These are phyloP conservation scores for Brachionus plicatilis DNA, from an alignment of 1,140 invertebrate species.

Conservation along the genomic window DNA sequence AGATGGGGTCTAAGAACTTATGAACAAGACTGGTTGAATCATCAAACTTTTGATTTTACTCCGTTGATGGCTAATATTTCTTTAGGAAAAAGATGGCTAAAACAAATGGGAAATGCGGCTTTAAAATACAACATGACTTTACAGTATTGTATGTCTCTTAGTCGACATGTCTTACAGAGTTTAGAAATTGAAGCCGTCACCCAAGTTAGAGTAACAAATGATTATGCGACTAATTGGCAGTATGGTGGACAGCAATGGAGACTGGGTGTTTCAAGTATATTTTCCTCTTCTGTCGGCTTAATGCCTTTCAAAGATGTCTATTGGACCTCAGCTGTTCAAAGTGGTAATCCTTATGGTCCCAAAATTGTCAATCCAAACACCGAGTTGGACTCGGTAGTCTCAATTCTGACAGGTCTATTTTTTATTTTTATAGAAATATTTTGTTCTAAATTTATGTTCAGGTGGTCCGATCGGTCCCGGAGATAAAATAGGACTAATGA, in stretches of 20 bases:
- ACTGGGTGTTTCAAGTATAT: slow-evolving; percentile 49
- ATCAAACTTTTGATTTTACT: slow-evolving; percentile 42
- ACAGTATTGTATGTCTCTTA: slow-evolving; percentile 45
- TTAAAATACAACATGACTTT: slow-evolving; percentile 42
- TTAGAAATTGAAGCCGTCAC: slow-evolving; percentile 43
- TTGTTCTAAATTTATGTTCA: neutral
- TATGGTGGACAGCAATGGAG: slow-evolving; percentile 45
- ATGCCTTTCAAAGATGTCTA: slow-evolving; percentile 52
- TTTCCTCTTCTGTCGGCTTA: slow-evolving; percentile 47
- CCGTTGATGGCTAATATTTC: slow-evolving; percentile 43
- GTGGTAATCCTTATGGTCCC: slow-evolving; percentile 45
- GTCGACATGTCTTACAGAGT: slow-evolving; percentile 42
- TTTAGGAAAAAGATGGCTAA: slow-evolving; percentile 42
- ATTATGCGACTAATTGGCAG: slow-evolving; percentile 38
- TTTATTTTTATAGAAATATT: neutral
- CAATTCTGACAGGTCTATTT: slow-evolving; percentile 42
- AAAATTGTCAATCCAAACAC: slow-evolving; percentile 42
- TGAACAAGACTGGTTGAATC: slow-evolving; percentile 47
- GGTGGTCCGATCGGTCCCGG: slow-evolving; percentile 45
- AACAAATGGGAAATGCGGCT: slow-evolving; percentile 43
- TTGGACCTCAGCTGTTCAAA: slow-evolving; percentile 47
- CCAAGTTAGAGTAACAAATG: slow-evolving; percentile 41
- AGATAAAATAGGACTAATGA: slow-evolving; percentile 44
- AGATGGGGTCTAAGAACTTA: slow-evolving; percentile 45
- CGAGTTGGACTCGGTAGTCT: slow-evolving; percentile 44